phyloP scores from a whole-genome alignment of 2,888 invertebrate genomes.

The Allolobophora icterica region DNA sequence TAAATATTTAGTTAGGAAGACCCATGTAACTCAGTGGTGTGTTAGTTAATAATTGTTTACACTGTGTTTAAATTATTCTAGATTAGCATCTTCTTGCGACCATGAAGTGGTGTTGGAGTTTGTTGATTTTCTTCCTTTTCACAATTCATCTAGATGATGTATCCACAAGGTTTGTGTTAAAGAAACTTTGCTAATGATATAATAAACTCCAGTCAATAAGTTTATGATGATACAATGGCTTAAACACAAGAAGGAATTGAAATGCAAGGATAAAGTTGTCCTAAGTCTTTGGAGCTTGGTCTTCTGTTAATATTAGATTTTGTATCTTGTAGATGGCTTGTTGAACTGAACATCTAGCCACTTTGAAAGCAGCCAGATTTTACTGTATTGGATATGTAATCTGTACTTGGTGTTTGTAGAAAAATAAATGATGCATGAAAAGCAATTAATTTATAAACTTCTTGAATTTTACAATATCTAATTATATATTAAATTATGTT shows the following conservation, averaged over 20 bases:
- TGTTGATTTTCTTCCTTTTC: not conserved
- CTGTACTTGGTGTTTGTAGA: not conserved
- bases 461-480: not conserved
- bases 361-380: not conserved
- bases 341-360: not conserved
- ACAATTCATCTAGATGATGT: not conserved
- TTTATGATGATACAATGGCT: not conserved
- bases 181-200: not conserved
- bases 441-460: not conserved
- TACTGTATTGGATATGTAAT: not conserved
- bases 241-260: not conserved
- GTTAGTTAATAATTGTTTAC: not conserved
- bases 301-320: not conserved
- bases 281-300: not conserved
- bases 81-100: not conserved
- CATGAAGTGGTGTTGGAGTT: not conserved
- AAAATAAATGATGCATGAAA: not conserved
- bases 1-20: not conserved
- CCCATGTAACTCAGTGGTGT: not conserved
- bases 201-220: not conserved
- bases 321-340: not conserved
- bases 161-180: constrained; percentile 19
- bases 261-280: not conserved
- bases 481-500: not conserved
- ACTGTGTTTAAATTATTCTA: not conserved